Base-by-base conservation (phyloP, 1,140 invertebrate species). In the Sinonovacula constricta region DNA sequence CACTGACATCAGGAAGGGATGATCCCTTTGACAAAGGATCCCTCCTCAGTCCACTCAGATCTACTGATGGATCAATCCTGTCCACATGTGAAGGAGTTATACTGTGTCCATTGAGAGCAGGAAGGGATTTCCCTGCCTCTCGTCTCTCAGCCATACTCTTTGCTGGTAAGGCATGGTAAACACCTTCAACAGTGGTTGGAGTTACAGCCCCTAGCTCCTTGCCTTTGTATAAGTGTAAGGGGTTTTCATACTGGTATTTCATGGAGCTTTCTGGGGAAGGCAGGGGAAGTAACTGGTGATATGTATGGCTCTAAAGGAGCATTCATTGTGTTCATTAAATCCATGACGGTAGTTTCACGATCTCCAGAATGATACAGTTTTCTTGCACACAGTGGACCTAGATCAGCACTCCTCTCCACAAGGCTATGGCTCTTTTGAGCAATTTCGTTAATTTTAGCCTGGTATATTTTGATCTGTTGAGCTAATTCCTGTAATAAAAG, bases 401-500 rank as follows among this genome's bases (percentile, higher is more conserved):
- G 80, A 49, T 83, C 80, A 2, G 81, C 74, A 53, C 82, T 85
- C 54, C 81, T 80, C 34, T 84, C 79, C 1, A 76, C 78, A 12
- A 89, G 81, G 63, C 85, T 57, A 28, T 82, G 77, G 80, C 82
- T 86, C 75, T 85, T 85, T 68, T 88, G 87, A 79, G 88, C 85
- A 18, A 91, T 80, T 59, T 88, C 82, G 78, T 79, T 83, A 24
- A 91, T 84, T 80, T 79, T 86, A 49, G 80, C 83, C 57, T 90
- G 86, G 81, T 88, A 89, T 12, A 71, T 69, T 83, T 88, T 87
- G 60, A 91, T 91, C 76, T 91, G 86, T 51, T 82, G 85, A 56
- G 86, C 85, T 80, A 91, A 82, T 56, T 79, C 88, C 90, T 91
- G 85, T 84, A 86, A 88, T n/a, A n/a, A n/a, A n/a, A n/a, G n/a